These are phyloP conservation scores for Graphium colonna DNA, from an alignment of 2,888 invertebrate species.

Conservation along the genomic window DNA sequence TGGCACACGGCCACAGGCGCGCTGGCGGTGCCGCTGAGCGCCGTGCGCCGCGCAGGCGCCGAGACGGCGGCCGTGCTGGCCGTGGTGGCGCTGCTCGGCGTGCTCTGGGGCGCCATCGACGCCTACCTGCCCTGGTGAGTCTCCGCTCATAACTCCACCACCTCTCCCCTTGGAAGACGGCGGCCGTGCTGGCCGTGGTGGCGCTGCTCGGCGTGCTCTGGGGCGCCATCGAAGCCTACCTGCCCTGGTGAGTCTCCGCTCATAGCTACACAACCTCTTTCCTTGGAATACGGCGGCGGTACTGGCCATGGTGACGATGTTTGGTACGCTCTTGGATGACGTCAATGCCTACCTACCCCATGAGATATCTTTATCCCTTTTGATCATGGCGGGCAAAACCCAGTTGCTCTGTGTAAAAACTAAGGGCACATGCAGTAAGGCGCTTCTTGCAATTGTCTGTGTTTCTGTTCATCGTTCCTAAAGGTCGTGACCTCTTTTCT, in stretches of 20 bases:
- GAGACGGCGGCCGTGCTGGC: conserved; percentile 86
- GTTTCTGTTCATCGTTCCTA: no score
- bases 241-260: conserved; percentile 86
- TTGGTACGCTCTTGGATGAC: conserved; percentile 90
- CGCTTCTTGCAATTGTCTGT: no score
- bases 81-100: conserved; percentile 85
- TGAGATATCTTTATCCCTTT: no score
- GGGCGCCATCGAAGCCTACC: conserved; percentile 89
- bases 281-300: conserved; percentile 86
- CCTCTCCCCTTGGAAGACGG: no score
- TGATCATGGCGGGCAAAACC: no score
- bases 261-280: no score
- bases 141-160: no score
- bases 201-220: conserved; percentile 87
- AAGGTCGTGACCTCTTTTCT: no score
- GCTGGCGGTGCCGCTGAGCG: conserved; percentile 88
- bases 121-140: conserved; percentile 86
- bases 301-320: conserved; percentile 83
- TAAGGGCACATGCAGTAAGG: no score
- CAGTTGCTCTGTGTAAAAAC: no score
- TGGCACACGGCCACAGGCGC: conserved; percentile 91
- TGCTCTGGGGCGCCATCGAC: conserved; percentile 90
- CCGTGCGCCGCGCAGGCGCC: conserved; percentile 86
- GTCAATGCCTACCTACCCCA: conserved; percentile 88
- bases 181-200: conserved; percentile 84